Percentiles rank a stretch among this genome's conserved stretches.
phyloP scores from a whole-genome alignment of 2,888 invertebrate genomes.

The Bimastos eiseni region DNA sequence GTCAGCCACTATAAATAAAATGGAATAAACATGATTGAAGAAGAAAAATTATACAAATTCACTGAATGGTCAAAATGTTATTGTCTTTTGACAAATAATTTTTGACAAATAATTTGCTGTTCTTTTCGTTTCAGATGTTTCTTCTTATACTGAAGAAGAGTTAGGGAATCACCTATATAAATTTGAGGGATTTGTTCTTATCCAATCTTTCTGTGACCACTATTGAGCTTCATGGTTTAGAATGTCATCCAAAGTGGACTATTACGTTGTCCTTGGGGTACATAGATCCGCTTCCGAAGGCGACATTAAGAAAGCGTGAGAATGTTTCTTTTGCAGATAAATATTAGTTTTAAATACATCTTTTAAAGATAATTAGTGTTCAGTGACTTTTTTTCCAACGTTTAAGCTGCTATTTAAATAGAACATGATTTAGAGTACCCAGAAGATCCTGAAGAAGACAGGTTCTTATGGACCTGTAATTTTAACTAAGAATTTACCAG shows the following conservation, averaged over 20 bases:
- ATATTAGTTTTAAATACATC: not conserved
- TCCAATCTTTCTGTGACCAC: not conserved
- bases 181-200: not conserved
- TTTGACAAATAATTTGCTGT: not conserved
- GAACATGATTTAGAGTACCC: not conserved
- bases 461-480: too few relatives aligned
- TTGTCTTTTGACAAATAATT: not conserved
- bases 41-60: not conserved
- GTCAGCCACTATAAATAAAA: too few relatives aligned
- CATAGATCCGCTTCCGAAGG: conserved; percentile 75
- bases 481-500: too few relatives aligned
- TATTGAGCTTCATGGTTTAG: conserved; percentile 7
- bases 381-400: not conserved
- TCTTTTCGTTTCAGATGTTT: not conserved
- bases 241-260: conserved; percentile 58
- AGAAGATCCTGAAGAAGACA: too few relatives aligned
- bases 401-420: not conserved
- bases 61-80: too few relatives aligned
- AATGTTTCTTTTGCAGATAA: conserved; percentile 53
- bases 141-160: not conserved
- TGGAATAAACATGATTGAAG: too few relatives aligned
- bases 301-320: conserved; percentile 98
- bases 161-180: not conserved
- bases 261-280: conserved; percentile 89
- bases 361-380: not conserved